Percentiles rank a stretch among this genome's conserved stretches.
Conservation (phyloP, 2,113 vertebrate genomes). For the Petrocephalus microphthalmus region DNA sequence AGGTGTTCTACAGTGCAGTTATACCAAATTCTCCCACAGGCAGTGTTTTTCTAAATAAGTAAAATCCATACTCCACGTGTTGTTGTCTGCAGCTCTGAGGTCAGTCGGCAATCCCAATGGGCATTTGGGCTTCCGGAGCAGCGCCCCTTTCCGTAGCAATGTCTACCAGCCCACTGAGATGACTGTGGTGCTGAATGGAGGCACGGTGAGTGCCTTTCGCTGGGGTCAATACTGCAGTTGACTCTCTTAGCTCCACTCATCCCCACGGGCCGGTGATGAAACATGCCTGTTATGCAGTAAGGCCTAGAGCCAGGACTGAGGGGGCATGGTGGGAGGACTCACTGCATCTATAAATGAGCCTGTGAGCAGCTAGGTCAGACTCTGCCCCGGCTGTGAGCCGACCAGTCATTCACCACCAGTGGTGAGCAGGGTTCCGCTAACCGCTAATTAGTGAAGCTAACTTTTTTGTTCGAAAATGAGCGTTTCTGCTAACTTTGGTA, state of each 20-base stretch:
- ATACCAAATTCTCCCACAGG: not conserved
- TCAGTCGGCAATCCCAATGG: constrained; percentile 78
- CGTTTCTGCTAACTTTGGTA: not conserved
- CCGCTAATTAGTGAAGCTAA: not conserved
- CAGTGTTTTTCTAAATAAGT: not conserved
- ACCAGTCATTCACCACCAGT: not conserved
- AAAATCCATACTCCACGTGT: not conserved
- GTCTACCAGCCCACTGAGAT: constrained; percentile 98
- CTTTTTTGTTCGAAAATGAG: not conserved
- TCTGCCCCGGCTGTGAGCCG: not conserved
- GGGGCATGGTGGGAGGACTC: not conserved
- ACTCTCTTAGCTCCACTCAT: not conserved
- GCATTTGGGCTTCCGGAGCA: constrained; percentile 70
- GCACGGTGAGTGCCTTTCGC: constrained; percentile 75
- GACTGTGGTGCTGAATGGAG: constrained; percentile 93
- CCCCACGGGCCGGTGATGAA: not conserved
- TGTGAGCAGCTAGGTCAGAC: not conserved
- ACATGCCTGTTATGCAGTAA: not conserved
- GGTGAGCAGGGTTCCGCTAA: not conserved
- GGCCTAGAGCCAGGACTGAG: not conserved
- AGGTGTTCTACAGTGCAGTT: not conserved
- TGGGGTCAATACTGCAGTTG: not conserved
- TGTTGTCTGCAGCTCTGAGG: constrained; percentile 63
- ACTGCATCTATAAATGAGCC: not conserved
- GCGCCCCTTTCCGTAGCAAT: constrained; percentile 87